Evolutionary conservation across 2,797 vertebrate species (phyloP).

Genomic region (Clarias laeviceps): DNA sequence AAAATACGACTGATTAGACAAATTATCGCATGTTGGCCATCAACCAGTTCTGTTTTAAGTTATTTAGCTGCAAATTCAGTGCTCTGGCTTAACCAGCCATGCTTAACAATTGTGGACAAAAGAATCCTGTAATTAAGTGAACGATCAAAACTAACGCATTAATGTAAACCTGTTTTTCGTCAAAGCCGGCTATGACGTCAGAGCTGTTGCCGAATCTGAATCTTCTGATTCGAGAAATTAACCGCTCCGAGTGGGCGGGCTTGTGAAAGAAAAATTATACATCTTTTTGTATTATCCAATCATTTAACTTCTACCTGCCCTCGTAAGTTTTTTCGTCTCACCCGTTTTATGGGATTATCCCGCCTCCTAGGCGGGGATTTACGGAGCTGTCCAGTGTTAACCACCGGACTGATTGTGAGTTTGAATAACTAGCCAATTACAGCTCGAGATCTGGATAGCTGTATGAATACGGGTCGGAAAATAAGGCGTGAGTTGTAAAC

Average conservation of each 20-base stretch:
- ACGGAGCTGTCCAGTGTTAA: neutral
- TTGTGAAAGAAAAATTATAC: neutral
- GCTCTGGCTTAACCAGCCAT: neutral
- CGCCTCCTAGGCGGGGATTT: neutral
- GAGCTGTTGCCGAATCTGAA: neutral
- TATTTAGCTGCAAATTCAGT: neutral
- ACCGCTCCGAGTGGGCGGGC: neutral
- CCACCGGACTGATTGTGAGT: neutral
- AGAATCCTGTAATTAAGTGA: neutral
- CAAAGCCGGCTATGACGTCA: neutral
- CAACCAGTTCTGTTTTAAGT: neutral
- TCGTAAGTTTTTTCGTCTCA: neutral
- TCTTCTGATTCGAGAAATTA: neutral
- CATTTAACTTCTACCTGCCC: neutral
- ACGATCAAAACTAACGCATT: neutral
- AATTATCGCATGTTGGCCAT: neutral
- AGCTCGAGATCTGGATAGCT: no score
- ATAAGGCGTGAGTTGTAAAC: neutral
- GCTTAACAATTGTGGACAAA: neutral
- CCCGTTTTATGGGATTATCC: neutral
- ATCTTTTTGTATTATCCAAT: neutral
- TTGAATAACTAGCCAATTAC: neutral
- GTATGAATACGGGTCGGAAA: neutral
- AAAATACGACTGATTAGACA: neutral
- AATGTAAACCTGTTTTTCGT: neutral